These are phyloP conservation scores for Onychomys leucogaster DNA, from an alignment of 2,797 vertebrate genomes.

Conservation along the genomic window DNA sequence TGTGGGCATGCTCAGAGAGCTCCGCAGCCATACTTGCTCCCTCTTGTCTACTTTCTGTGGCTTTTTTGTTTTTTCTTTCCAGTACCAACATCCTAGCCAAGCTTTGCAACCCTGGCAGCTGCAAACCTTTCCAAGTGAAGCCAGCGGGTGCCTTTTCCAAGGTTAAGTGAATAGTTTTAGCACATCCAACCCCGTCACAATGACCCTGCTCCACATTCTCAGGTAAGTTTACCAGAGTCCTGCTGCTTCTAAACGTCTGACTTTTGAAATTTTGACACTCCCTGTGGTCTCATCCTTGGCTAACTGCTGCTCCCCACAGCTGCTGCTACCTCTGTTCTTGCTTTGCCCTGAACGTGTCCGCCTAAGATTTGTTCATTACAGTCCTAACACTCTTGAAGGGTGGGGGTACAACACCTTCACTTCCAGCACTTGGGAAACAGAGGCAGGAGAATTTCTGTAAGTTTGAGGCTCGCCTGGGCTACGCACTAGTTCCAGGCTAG, in stretches of 20 bases:
- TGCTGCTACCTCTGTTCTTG: not conserved
- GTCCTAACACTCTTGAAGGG: not conserved
- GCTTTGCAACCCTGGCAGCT: not conserved
- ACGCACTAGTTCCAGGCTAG: not conserved
- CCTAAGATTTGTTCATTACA: not conserved
- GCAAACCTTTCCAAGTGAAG: not conserved
- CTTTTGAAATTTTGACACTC: not conserved
- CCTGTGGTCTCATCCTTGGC: not conserved
- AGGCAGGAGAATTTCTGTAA: not conserved
- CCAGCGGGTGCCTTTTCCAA: not conserved
- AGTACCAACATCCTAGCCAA: not conserved
- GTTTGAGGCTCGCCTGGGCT: not conserved
- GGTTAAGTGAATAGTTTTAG: not conserved
- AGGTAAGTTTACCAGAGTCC: not conserved
- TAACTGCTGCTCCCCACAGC: not conserved
- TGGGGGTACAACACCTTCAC: not conserved
- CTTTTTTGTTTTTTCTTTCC: not conserved
- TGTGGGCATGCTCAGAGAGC: not conserved
- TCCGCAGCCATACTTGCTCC: not conserved
- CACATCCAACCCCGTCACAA: not conserved
- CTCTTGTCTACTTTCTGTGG: not conserved
- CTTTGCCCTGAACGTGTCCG: not conserved
- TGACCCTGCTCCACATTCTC: not conserved
- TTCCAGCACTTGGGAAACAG: not conserved
- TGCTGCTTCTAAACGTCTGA: not conserved